Evolutionary conservation across 2,113 vertebrate species (phyloP).

Genomic region (Rhinichthys klamathensis): DNA sequence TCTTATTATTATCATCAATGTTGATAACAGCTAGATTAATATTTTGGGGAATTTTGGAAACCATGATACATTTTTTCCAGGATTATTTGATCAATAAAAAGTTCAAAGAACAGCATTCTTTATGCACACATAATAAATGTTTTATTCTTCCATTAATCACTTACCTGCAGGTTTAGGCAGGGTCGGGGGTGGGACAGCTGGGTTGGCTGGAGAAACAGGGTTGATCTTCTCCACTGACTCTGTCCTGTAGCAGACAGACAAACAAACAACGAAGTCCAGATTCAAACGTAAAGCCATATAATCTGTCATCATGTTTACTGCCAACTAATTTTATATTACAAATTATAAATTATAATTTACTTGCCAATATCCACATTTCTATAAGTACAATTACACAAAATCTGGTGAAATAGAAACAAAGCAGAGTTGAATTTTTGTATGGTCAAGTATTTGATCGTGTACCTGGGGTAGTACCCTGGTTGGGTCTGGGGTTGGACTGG

Average conservation of each 20-base stretch:
- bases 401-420: not conserved
- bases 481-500: conserved; percentile 80
- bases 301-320: not conserved
- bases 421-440: not conserved
- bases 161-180: conserved; percentile 91
- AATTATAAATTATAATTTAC: not conserved
- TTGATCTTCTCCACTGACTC: conserved; percentile 82
- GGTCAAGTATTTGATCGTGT: not conserved
- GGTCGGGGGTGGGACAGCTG: conserved; percentile 78
- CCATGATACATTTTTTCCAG: not conserved
- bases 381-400: not conserved
- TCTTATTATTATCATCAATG: not conserved
- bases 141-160: conserved; percentile 1
- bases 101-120: too few species aligned
- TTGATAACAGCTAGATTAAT: not conserved
- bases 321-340: not conserved
- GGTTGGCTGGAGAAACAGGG: conserved; percentile 78
- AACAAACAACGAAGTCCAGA: not conserved
- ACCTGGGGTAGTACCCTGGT: conserved; percentile 83
- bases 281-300: not conserved
- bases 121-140: too few species aligned
- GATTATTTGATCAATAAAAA: not conserved
- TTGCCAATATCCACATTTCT: not conserved
- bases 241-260: conserved; percentile 69
- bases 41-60: not conserved